phyloP scores from a whole-genome alignment of 2,797 vertebrate species.

The Arnoldichthys spilopterus region DNA sequence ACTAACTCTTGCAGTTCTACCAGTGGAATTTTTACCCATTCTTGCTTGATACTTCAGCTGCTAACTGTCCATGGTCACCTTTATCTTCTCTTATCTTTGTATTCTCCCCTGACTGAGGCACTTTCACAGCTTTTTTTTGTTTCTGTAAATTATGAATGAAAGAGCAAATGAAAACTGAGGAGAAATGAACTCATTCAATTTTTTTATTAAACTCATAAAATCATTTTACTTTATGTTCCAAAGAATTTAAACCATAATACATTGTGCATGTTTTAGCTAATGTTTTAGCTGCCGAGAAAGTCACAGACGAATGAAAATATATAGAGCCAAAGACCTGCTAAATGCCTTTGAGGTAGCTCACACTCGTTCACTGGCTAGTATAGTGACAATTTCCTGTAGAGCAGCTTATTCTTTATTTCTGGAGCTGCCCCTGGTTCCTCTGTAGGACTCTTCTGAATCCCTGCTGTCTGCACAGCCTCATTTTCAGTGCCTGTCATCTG shows the following conservation, averaged over 20 bases:
- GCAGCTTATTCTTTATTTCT: conserved; percentile 27
- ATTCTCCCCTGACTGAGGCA: too few relatives aligned
- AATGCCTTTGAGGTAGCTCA: conserved; percentile 28
- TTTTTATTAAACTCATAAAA: too few relatives aligned
- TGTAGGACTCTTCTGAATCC: conserved; percentile 5
- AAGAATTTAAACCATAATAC: neutral
- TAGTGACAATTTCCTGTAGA: conserved; percentile 35
- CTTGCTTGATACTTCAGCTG: too few relatives aligned
- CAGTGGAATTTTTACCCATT: too few relatives aligned
- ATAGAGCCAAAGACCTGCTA: conserved; percentile 7
- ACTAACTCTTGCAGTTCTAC: too few relatives aligned
- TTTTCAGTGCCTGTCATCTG: neutral
- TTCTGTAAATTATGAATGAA: neutral
- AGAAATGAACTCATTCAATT: neutral
- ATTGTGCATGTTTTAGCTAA: conserved; percentile 12
- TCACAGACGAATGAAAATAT: neutral
- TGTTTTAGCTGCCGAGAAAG: neutral
- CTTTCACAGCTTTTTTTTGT: too few relatives aligned
- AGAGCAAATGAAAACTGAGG: conserved; percentile 7
- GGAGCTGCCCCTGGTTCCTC: neutral
- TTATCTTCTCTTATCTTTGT: too few relatives aligned
- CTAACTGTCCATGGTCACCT: too few relatives aligned
- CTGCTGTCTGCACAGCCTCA: conserved; percentile 1
- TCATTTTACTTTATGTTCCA: conserved; percentile 8
- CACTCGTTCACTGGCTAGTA: conserved; percentile 19